These are phyloP conservation scores for Pegoplata infirma DNA, from an alignment of 2,888 invertebrate genomes.

Conservation along the genomic window DNA sequence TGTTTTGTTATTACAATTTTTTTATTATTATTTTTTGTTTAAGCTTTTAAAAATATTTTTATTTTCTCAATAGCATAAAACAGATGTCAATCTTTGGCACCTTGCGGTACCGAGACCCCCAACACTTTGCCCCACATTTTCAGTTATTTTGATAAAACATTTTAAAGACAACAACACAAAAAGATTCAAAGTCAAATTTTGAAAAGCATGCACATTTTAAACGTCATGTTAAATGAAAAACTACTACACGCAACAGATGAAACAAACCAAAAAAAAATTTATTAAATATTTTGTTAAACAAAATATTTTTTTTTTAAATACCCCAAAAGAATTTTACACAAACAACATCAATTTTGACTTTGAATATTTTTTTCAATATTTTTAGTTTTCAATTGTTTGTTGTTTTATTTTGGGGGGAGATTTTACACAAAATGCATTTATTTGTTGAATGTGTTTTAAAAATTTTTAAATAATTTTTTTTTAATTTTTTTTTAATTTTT, in stretches of 20 bases:
- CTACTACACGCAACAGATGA: neutral
- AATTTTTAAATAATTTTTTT: no score
- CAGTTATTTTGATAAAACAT: neutral
- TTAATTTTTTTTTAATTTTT: neutral
- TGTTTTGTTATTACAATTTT: slow-evolving; percentile 29
- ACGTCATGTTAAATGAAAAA: slow-evolving; percentile 25
- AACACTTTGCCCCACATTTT: slow-evolving; percentile 23
- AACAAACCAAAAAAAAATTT: no score
- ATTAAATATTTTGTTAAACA: no score
- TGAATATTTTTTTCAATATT: neutral
- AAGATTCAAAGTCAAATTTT: slow-evolving; percentile 53
- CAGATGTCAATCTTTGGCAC: slow-evolving; percentile 59
- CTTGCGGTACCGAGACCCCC: slow-evolving; percentile 38
- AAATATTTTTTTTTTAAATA: neutral
- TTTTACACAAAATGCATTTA: neutral
- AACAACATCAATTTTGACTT: slow-evolving; percentile 13
- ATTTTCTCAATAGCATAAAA: slow-evolving; percentile 36
- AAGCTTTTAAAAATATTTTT: slow-evolving; percentile 15
- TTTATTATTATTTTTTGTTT: neutral
- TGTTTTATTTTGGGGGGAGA: neutral
- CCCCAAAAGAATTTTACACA: neutral
- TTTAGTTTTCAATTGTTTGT: neutral
- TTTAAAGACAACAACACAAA: no score
- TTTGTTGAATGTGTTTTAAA: neutral
- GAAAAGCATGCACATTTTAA: slow-evolving; percentile 18